Evolutionary conservation across 2,888 invertebrate genomes (phyloP), one percentile per base, ranked within the genome.

Genomic region (Cheilosia soror): DNA sequence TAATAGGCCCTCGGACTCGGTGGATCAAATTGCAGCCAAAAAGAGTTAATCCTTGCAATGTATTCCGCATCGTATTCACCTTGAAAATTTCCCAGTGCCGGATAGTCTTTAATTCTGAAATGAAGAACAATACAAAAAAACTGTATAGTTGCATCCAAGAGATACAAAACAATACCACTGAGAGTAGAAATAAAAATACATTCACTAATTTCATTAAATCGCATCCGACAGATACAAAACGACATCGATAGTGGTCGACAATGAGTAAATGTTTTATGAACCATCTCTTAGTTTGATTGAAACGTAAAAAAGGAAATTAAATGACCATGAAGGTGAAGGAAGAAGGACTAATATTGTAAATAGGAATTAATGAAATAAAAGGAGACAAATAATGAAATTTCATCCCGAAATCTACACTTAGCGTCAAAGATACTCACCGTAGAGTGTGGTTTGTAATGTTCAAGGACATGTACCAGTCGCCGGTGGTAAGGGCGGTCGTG

Each of bases 1-100:
- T 94, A 94, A 90, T 95, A 95, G 58, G 94, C 91, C 29, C 90
- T 89, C 60, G 93, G 93, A 44, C 92, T 90, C 0, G 95, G 95
- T 2, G 96, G 96, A 29, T 94, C 93, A 90, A 95, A 96, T 88
- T 93, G 92, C 87, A 96, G 91, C 96, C 96, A 96, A 90, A 96
- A 95, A 1, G 93, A 93, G 91, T 96, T 95, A 83, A 96, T 95
- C 83, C 89, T 90, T 7, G 89, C 88, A 25, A 91, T 89, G 80
- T 90, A 90, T 37, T 88, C 89, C 37, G 89, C 84, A 81, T 92
- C 92, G 62, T 90, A 90, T 13, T 89, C 87, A 51, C 91, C 92
- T 42, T 88, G 88, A 83, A 90, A 91, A 29, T 84, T 68, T 1
- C 60, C 72, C 53, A 88, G 40, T n/a, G 88, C 88, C 33, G 86